Percentiles rank a stretch among this genome's conserved stretches.
Conservation (phyloP, 2,797 vertebrate species). For the Xerus rutilus region DNA sequence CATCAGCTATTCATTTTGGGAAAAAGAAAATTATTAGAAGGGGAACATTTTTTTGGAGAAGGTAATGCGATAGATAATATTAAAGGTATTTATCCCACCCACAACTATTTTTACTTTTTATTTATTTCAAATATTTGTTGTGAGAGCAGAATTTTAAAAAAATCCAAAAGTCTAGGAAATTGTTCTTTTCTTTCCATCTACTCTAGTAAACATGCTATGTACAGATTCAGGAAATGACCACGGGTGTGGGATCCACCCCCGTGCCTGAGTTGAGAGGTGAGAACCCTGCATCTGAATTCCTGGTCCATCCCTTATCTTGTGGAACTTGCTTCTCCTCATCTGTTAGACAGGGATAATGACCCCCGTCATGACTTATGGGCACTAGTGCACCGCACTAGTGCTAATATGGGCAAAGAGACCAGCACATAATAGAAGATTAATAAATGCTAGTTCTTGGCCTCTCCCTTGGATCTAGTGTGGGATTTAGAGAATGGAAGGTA, state of each 20-base stretch:
- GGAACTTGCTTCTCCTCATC: slow-evolving; percentile 60
- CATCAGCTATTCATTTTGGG: neutral
- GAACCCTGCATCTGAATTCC: neutral
- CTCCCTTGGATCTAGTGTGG: slow-evolving; percentile 8
- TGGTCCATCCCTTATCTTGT: neutral
- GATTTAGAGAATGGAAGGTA: neutral
- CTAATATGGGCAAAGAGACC: neutral
- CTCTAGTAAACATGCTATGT: slow-evolving; percentile 14
- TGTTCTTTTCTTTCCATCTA: slow-evolving; percentile 58
- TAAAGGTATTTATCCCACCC: neutral
- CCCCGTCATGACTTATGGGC: neutral
- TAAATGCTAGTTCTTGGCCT: neutral
- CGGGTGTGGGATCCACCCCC: neutral
- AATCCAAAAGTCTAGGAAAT: neutral
- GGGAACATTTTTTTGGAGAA: slow-evolving; percentile 28
- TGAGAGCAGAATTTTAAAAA: neutral
- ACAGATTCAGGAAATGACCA: slow-evolving; percentile 41
- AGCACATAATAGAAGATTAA: slow-evolving; percentile 13
- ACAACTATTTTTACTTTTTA: slow-evolving; percentile 33
- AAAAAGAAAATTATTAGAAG: slow-evolving; percentile 60
- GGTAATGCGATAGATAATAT: neutral
- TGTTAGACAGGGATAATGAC: neutral
- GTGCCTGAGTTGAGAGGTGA: neutral
- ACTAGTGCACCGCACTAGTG: neutral
- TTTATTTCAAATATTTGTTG: slow-evolving; percentile 40